Evolutionary conservation across 2,888 invertebrate species (phyloP).

Genomic region (Rutpela maculata): DNA sequence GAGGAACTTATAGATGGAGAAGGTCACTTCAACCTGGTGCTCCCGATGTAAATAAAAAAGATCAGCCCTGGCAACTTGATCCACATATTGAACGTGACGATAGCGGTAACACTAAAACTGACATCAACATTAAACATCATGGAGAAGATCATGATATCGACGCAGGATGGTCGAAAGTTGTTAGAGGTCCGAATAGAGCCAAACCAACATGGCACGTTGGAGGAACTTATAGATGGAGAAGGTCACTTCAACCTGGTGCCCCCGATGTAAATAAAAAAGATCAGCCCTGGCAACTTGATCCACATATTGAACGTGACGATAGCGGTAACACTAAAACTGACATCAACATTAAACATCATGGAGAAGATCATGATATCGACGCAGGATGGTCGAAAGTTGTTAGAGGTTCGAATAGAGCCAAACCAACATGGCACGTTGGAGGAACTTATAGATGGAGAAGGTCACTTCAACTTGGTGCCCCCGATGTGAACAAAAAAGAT

Average conservation of each 20-base stretch:
- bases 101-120: slow-evolving; percentile 48
- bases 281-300: slow-evolving; percentile 49
- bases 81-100: slow-evolving; percentile 46
- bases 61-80: slow-evolving; percentile 48
- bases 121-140: slow-evolving; percentile 36
- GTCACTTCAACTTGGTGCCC: slow-evolving; percentile 18
- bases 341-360: slow-evolving; percentile 17
- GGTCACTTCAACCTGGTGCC: slow-evolving; percentile 8
- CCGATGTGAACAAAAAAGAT: slow-evolving; percentile 24
- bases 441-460: slow-evolving; percentile 12
- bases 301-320: slow-evolving; percentile 44
- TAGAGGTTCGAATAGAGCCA: neutral
- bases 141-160: slow-evolving; percentile 40
- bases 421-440: slow-evolving; percentile 18
- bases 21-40: slow-evolving; percentile 21
- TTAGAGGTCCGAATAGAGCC: slow-evolving; percentile 35
- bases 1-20: slow-evolving; percentile 47
- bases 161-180: slow-evolving; percentile 44
- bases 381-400: slow-evolving; percentile 31
- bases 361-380: slow-evolving; percentile 26
- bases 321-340: slow-evolving; percentile 48
- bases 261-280: slow-evolving; percentile 20
- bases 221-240: slow-evolving; percentile 41
- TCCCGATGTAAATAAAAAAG: slow-evolving; percentile 19
- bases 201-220: slow-evolving; percentile 42